Evolutionary conservation across 1,140 invertebrate species (phyloP), one percentile per base, ranked within the genome.

Genomic region (Araneus ventricosus): DNA sequence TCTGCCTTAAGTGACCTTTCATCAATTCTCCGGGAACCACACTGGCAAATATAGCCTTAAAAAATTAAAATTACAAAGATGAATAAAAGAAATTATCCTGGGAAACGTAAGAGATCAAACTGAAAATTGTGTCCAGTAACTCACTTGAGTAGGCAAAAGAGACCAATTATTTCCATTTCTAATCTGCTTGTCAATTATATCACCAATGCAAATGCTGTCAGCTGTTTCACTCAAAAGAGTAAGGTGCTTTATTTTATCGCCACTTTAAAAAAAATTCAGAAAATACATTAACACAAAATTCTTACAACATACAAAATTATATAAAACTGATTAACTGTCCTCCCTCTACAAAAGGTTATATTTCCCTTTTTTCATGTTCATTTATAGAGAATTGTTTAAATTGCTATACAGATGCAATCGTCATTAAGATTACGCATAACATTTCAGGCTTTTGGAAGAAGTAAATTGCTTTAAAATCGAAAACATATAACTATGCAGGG

Each of bases 1-100:
- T 97, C 0, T 96, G 96, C 4, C 95, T 95, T 34, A 99, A 95
- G 94, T 97, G 96, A 2, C 99, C 99, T 61, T 97, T 96, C 96
- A 99, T 97, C 52, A 97, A 96, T 94, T 97, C 96, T 0, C 99
- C 98, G 1, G 99, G 99, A 79, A 99, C 96, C 34, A 99, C 98
- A 89, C 98, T 98, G 24, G 98, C 97, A 95, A 97, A 99, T 95
- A 99, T 97, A 1, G 98, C 99, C 96, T 98, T 95, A 5, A 94
- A 94, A 94, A 80, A 93, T 80, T 94, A 59, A 52, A n/a, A n/a
- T n/a, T n/a, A n/a, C n/a, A n/a, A 52, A 52, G 90, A 52, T 45
- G 24, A 57, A 22, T 45, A 22, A 52, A 52, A 27, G 17, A 7
- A 24, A 45, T 52, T 84, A 84, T 84, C 52, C 7, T 85, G 4